Percentiles rank a stretch among this genome's conserved stretches.
Conservation (phyloP, 2,888 invertebrate genomes). For the Xylota sylvarum region DNA sequence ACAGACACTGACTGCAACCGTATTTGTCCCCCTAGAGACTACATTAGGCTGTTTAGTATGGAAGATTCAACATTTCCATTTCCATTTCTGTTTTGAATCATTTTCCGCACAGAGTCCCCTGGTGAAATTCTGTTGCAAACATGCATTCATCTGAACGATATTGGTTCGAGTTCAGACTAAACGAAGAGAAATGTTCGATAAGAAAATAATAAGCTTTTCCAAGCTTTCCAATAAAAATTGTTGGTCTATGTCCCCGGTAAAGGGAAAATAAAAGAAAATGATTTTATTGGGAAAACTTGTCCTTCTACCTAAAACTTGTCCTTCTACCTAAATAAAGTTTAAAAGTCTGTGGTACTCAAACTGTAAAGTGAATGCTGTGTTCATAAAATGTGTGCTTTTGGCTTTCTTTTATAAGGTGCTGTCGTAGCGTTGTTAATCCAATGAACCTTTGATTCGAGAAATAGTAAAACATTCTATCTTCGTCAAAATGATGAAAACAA, state of each 20-base stretch:
- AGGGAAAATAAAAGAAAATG: not conserved
- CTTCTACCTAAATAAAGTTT: not conserved
- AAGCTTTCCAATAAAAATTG: not conserved
- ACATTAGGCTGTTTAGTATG: too few species aligned
- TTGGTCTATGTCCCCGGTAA: not conserved
- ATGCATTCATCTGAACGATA: too few species aligned
- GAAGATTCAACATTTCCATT: too few species aligned
- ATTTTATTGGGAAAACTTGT: not conserved
- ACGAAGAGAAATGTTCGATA: not conserved
- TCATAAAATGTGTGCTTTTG: too few species aligned
- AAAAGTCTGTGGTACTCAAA: not conserved
- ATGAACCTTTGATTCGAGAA: too few species aligned
- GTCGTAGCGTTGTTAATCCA: too few species aligned
- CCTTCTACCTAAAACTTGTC: not conserved
- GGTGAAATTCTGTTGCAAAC: not conserved
- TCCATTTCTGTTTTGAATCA: too few species aligned
- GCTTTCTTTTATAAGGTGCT: too few species aligned
- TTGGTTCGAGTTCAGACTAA: constrained; percentile 13
- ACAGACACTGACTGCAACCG: too few species aligned
- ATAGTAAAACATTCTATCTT: too few species aligned
- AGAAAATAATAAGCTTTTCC: not conserved
- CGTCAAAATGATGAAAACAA: too few species aligned
- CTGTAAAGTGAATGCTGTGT: not conserved
- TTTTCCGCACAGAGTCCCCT: constrained; percentile 1
- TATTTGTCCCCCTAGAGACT: too few species aligned